Percentiles rank a stretch among this genome's conserved stretches.
Conservation (phyloP, 2,797 vertebrate genomes). For the Mallotus villosus region DNA sequence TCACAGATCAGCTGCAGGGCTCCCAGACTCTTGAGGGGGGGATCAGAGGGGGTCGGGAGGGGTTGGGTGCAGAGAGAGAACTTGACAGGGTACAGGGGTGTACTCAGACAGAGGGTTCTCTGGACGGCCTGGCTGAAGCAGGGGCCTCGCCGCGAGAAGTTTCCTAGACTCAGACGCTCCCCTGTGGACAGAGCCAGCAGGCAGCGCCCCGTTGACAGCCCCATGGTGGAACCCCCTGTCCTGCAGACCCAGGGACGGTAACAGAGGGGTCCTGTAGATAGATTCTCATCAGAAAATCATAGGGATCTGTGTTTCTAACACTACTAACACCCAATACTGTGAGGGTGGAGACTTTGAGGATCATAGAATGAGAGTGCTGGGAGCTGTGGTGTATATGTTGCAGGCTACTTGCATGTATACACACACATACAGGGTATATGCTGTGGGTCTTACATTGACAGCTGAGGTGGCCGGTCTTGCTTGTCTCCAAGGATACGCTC, state of each 20-base stretch:
- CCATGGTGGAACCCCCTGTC: not conserved
- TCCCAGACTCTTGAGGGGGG: conserved; percentile 70
- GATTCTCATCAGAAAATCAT: too few species aligned
- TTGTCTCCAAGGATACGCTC: conserved; percentile 76
- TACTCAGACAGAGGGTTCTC: not conserved
- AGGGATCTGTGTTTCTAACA: too few species aligned
- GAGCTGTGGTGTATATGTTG: too few species aligned
- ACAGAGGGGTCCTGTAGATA: conserved; percentile 44
- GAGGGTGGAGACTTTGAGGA: too few species aligned
- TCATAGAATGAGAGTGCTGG: too few species aligned
- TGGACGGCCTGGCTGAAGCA: conserved; percentile 53
- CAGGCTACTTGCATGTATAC: too few species aligned
- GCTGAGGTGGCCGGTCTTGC: conserved; percentile 63
- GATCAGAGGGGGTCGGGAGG: conserved; percentile 62
- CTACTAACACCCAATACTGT: too few species aligned
- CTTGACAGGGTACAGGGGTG: conserved; percentile 26
- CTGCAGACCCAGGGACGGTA: conserved; percentile 41
- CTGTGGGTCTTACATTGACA: conserved; percentile 40
- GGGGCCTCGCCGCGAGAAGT: conserved; percentile 62
- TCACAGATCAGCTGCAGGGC: conserved; percentile 83
- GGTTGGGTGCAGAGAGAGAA: conserved; percentile 65
- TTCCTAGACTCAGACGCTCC: conserved; percentile 71
- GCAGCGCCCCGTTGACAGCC: conserved; percentile 48
- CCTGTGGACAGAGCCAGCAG: conserved; percentile 51
- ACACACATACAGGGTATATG: not conserved